These are phyloP conservation scores for Mesodorylaimus sp. DNA, from an alignment of 2,888 invertebrate genomes.

Conservation along the genomic window DNA sequence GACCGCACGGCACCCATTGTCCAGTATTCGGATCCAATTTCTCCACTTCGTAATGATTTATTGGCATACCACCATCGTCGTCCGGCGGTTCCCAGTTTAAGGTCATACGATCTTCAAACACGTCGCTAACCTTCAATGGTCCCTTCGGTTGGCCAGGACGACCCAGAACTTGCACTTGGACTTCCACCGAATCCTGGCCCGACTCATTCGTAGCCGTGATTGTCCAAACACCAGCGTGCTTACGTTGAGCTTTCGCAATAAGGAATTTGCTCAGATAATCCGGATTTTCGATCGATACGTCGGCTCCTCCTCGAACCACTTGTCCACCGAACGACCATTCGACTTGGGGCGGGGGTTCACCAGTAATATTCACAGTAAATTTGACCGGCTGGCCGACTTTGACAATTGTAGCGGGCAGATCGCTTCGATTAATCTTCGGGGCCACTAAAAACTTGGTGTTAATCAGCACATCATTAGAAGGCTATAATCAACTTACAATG, in stretches of 20 bases:
- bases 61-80: conserved; percentile 79
- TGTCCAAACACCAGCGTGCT: conserved; percentile 35
- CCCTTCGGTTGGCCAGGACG: conserved; percentile 70
- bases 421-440: conserved; percentile 76
- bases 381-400: conserved; percentile 79
- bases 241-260: conserved; percentile 31
- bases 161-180: conserved; percentile 28
- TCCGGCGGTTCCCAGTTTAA: conserved; percentile 89
- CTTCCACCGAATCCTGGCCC: conserved; percentile 34
- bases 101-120: conserved; percentile 84
- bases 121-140: conserved; percentile 69
- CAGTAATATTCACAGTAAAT: conserved; percentile 73
- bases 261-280: conserved; percentile 28
- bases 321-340: conserved; percentile 74
- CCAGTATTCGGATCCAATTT: conserved; percentile 56
- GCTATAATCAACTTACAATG: conserved; percentile 56
- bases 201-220: conserved; percentile 35
- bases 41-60: conserved; percentile 81
- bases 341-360: conserved; percentile 86
- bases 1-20: conserved; percentile 28
- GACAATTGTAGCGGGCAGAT: conserved; percentile 67
- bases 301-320: neutral
- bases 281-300: conserved; percentile 16
- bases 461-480: too few relatives aligned
- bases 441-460: conserved; percentile 35